Base-by-base conservation (phyloP, 2,888 invertebrate species). In the Drosophila borealis region DNA sequence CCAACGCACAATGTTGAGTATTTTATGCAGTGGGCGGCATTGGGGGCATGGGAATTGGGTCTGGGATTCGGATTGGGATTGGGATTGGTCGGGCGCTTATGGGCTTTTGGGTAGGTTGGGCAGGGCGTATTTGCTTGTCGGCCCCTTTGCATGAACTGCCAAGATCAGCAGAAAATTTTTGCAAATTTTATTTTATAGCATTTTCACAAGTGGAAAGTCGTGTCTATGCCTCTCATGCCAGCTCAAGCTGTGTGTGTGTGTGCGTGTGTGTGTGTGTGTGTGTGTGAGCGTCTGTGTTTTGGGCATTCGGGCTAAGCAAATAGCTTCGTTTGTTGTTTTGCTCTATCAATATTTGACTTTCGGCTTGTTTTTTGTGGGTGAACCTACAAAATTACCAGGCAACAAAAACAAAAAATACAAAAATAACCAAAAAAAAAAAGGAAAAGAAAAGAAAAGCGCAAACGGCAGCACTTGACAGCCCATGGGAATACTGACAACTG, bases 121-220 rank as follows among this genome's bases (percentile, higher is more conserved):
- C 2, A 34, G 50, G 71, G 53, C 46, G 73, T 82, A 84, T 87
- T 82, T 88, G 80, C 80, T 79, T 79, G 81, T 57, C 60, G 81
- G 82, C 66, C 79, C 29, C 81, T 70, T 79, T 79, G 66, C 75
- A 78, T 70, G 60, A 88, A 88, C 80, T 88, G 89, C 88, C 89
- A 85, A 83, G 89, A 89, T 89, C 89, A 89, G 90, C 89, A 89
- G 66, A 89, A 90, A 88, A 80, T 89, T 79, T 88, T 88, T 88
- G 88, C 88, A 88, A 84, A 84, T 84, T 88, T 88, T 84, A 84
- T 84, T 88, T 83, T 83, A 83, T 88, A 85, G 86, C 88, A 88
- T 83, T 83, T 83, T 83, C 88, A 83, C 82, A 83, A 88, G 82
- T 83, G 88, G 78, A 87, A 81, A 87, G 79, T 81, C 85, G 70